Evolutionary conservation across 2,797 vertebrate genomes (phyloP).

Genomic region (Microctenopoma stevenorrisi): DNA sequence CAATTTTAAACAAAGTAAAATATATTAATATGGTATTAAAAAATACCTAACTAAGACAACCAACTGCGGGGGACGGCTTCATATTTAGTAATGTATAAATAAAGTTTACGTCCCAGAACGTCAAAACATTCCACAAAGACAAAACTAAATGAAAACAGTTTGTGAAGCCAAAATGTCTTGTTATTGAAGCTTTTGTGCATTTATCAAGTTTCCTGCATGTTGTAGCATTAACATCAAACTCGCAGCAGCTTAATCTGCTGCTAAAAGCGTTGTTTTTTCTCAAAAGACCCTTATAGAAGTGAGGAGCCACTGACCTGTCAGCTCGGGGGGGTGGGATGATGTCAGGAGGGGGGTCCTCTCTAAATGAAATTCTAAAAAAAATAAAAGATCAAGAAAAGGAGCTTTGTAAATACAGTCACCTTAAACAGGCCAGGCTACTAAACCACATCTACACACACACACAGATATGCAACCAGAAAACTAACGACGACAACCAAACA

Average conservation of each 20-base stretch:
- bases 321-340: slow-evolving; percentile 94
- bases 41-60: neutral
- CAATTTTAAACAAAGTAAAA: no score
- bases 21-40: no score
- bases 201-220: no score
- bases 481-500: slow-evolving; percentile 27
- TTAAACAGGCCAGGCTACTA: slow-evolving; percentile 51
- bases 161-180: no score
- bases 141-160: neutral
- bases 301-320: slow-evolving; percentile 94
- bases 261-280: slow-evolving; percentile 7
- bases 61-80: neutral
- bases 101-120: no score
- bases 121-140: no score
- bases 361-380: slow-evolving; percentile 97
- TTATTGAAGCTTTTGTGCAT: no score
- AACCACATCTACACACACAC: slow-evolving; percentile 42
- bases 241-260: no score
- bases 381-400: slow-evolving; percentile 86
- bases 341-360: slow-evolving; percentile 98
- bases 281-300: slow-evolving; percentile 43
- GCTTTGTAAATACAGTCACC: slow-evolving; percentile 80
- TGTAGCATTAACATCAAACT: no score
- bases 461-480: slow-evolving; percentile 17
- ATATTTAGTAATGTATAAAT: neutral